Base-by-base conservation (phyloP, 2,888 invertebrate species). In the Laspeyria flexula region DNA sequence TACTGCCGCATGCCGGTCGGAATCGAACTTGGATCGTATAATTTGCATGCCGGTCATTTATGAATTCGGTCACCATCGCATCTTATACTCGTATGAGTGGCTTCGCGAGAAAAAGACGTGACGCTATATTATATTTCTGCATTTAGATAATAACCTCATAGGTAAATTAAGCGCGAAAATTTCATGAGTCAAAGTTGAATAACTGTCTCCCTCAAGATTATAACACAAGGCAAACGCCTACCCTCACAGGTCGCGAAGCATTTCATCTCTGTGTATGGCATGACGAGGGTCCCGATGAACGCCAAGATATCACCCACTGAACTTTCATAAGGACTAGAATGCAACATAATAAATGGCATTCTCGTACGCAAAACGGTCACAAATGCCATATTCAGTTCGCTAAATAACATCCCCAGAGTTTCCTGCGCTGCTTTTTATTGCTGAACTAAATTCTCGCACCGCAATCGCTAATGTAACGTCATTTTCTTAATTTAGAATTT, bases 221-320 rank as follows among this genome's bases (percentile, higher is more conserved):
- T 60, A 63, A 57, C 21, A 29, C 31, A 55, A 58, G 57, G 50
- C 15, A 35, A 15, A 46, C 34, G 3, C 35, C 18, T 40, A 56
- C 46, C 50, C 11, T 40, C 37, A 38, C 12, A 23, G 38, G 18
- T 23, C 16, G 11, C 16, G 11, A 47, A 34, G 50, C 46, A 49
- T 66, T 65, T 55, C 47, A 62, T 56, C 55, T 58, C 58, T 62
- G 59, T 42, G 30, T 45, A 54, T 65, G 64, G 54, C 61, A 64
- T 71, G 74, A 74, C 65, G 50, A 71, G 70, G 60, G 64, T 65
- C 55, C 49, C 53, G 64, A 68, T 66, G 56, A 51, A 37, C 16
- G 37, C 48, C 54, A 56, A 54, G 72, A 69, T 71, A 72, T 64
- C 57, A 59, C 60, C 66, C 62, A 55, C 65, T 54, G 58, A 73